Evolutionary conservation across 2,888 invertebrate genomes (phyloP), one percentile per base, ranked within the genome.

Genomic region (Congeria kusceri): DNA sequence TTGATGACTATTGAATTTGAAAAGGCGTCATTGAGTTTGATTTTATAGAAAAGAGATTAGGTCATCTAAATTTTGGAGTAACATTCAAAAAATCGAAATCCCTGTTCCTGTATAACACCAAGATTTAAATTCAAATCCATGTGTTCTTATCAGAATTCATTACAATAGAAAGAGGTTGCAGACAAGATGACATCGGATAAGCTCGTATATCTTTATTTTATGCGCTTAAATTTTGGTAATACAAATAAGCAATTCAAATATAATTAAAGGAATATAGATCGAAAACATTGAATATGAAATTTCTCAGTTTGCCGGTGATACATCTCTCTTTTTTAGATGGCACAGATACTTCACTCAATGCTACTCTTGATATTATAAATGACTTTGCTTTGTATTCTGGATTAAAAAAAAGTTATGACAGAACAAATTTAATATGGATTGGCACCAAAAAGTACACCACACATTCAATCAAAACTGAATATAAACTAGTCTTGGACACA

Each of bases 1-100:
- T 18, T 84, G 11, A 25, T 73, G 15, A 20, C 73, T 7, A 67
- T 80, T 27, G 77, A 78, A 47, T 80, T 77, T 64, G 82, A 74
- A 59, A 77, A 77, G 39, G 72, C 74, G 9, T 71, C 20, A 4
- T 83, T 0, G 66, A 66, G 4, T 83, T 62, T 63, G 49, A 46
- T 13, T 75, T 66, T 56, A 61, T 83, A 13, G 23, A 62, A 15
- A 77, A 76, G 29, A 61, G n/a, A 32, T 23, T 80, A 20, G 20
- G 58, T 3, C 53, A 74, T 18, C 73, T 70, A 49, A 59, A 59
- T 5, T 80, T 81, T 78, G 77, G 78, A 18, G 4, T 20, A 39
- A 32, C 20, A 7, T 61, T 81, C 28, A 64, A 1, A 56, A 61
- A 58, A 66, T 80, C 71, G 67, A 61, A 63, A 3, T 29, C 15